These are phyloP conservation scores for Aethes cnicana DNA, from an alignment of 2,888 invertebrate genomes.

Conservation along the genomic window DNA sequence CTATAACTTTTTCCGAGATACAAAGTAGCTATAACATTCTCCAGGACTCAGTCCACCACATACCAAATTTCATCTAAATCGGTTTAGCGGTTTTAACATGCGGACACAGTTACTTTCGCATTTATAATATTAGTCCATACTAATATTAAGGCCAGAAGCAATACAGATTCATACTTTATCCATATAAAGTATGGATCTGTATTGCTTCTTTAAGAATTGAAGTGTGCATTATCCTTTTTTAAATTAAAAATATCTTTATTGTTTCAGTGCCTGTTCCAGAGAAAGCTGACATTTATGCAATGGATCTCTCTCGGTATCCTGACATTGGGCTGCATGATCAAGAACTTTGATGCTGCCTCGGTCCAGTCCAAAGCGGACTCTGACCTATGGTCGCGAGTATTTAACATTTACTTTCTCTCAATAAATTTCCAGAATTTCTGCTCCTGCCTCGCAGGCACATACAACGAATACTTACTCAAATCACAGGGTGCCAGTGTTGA, in stretches of 20 bases:
- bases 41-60: no score
- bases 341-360: constrained; percentile 86
- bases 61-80: no score
- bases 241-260: constrained; percentile 31
- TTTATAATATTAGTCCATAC: no score
- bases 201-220: constrained; percentile 10
- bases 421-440: constrained; percentile 91
- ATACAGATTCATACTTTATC: no score
- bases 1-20: no score
- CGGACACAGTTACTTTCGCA: no score
- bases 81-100: no score
- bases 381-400: constrained; percentile 65
- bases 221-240: constrained; percentile 19
- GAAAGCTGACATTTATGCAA: constrained; percentile 89
- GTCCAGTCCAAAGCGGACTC: constrained; percentile 49
- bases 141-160: no score
- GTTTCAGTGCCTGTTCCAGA: constrained; percentile 92
- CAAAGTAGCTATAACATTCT: no score
- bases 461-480: constrained; percentile 96
- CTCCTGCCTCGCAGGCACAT: constrained; percentile 97
- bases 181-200: no score
- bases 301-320: constrained; percentile 94
- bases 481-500: constrained; percentile 91
- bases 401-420: constrained; percentile 84
- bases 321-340: constrained; percentile 95